Base-by-base conservation (phyloP, 2,888 invertebrate genomes). In the Dione vanillae region DNA sequence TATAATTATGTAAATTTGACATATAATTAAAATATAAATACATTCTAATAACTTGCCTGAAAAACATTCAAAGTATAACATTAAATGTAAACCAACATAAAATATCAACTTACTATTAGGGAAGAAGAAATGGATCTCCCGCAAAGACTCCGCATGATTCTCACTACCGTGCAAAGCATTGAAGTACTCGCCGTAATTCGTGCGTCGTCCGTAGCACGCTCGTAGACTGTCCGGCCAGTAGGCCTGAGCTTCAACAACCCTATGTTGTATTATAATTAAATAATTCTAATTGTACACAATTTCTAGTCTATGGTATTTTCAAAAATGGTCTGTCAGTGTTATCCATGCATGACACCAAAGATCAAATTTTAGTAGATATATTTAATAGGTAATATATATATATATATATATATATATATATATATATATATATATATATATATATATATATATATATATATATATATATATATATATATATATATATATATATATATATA, bases 101-200 rank as follows among this genome's bases (percentile, higher is more conserved):
- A 6, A 49, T 16, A 40, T 40, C 11, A 49, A 76, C 94, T 93
- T 92, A 97, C 97, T 95, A 79, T 95, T 94, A 0, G 98, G 97
- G 88, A 97, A 98, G 87, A 98, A 98, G 87, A 97, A 98, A 83
- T 96, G 95, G 78, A 98, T 97, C 88, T 98, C 98, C 74, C 95
- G 93, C 65, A 95, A 67, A 0, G 97, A 96, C 59, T 95, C 95
- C 0, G 93, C 87, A 16, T 93, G 86, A 79, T 94, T 94, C 73
- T 94, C 95, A 75, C 98, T 98, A 10, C 97, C 97, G 84, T 98
- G 98, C 0, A 98, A 85, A 0, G 94, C 96, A 83, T 98, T 97
- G 72, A 95, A 94, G 70, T 95, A 94, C 78, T 96, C 94, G 12
- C 94, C 94, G 62, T 89, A 89, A 71, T 92, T 88, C 6, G 94